Conservation (phyloP, 2,888 invertebrate genomes). For the Hanleya hanleyi region DNA sequence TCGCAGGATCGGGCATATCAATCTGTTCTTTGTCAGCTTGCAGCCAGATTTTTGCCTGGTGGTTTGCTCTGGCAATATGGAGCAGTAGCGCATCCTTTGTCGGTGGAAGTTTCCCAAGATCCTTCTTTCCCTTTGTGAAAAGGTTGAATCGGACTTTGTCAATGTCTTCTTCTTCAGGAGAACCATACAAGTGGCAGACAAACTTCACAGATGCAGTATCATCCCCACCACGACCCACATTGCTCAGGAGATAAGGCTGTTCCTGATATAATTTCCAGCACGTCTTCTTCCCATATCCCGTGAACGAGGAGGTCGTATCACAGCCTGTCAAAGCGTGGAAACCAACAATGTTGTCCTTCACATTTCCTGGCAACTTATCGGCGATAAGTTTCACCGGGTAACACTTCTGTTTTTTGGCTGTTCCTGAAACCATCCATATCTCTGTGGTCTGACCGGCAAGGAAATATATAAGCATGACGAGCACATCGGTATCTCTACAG, state of each 20-base stretch:
- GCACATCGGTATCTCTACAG: too few relatives aligned
- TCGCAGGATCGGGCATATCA: slow-evolving; percentile 1
- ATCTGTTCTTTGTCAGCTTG: slow-evolving; percentile 6
- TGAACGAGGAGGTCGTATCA: slow-evolving; percentile 19
- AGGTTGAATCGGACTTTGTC: slow-evolving; percentile 13
- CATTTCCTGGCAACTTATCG: too few relatives aligned
- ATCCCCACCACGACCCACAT: slow-evolving; percentile 16
- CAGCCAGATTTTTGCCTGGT: slow-evolving; percentile 29
- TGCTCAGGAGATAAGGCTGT: slow-evolving; percentile 14
- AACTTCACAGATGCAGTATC: slow-evolving; percentile 15
- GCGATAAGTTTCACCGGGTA: too few relatives aligned
- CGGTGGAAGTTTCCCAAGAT: slow-evolving; percentile 14
- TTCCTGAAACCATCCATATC: slow-evolving; percentile 25
- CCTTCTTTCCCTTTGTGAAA: slow-evolving; percentile 13
- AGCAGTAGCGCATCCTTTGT: slow-evolving; percentile 26
- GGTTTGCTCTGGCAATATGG: slow-evolving; percentile 23
- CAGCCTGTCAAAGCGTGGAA: slow-evolving; percentile 25
- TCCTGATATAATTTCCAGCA: slow-evolving; percentile 21
- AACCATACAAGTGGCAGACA: slow-evolving; percentile 23
- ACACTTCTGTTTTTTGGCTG: too few relatives aligned
- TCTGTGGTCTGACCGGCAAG: neutral
- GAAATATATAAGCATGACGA: slow-evolving; percentile 17
- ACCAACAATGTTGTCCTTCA: neutral
- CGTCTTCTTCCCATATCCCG: slow-evolving; percentile 30
- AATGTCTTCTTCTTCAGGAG: slow-evolving; percentile 12